Evolutionary conservation across 2,113 vertebrate genomes (phyloP).

Genomic region (Hoplias malabaricus): DNA sequence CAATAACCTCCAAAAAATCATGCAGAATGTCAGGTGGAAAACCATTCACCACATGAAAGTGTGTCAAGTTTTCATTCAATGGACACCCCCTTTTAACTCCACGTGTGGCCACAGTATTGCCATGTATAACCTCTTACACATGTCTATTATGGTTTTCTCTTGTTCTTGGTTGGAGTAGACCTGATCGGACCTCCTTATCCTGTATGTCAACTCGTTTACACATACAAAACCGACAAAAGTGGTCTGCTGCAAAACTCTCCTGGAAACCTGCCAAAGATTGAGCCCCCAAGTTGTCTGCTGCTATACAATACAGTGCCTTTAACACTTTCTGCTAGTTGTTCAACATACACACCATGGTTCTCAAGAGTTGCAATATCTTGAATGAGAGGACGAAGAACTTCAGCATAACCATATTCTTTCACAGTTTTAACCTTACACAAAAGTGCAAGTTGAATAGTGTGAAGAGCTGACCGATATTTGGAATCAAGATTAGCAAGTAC

Average conservation of each 20-base stretch:
- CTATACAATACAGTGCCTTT: slow-evolving; percentile 17
- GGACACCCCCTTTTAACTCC: too few species aligned
- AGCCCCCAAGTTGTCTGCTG: slow-evolving; percentile 23
- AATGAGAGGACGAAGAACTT: slow-evolving; percentile 27
- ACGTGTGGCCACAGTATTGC: not conserved
- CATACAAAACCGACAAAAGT: slow-evolving; percentile 40
- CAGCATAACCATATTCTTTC: slow-evolving; percentile 15
- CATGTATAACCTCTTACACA: slow-evolving; percentile 17
- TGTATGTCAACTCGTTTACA: slow-evolving; percentile 25
- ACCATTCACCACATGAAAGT: too few species aligned
- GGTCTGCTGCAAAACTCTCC: slow-evolving; percentile 21
- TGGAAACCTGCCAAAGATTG: slow-evolving; percentile 22
- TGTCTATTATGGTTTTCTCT: slow-evolving; percentile 40
- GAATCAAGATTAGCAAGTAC: slow-evolving; percentile 1
- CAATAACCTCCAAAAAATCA: too few species aligned
- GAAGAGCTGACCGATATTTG: slow-evolving; percentile 12
- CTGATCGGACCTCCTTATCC: slow-evolving; percentile 28
- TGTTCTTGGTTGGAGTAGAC: slow-evolving; percentile 22
- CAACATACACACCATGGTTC: too few species aligned
- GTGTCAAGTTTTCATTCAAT: too few species aligned
- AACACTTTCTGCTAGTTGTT: slow-evolving; percentile 7
- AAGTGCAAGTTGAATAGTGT: slow-evolving; percentile 29
- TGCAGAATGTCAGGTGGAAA: too few species aligned
- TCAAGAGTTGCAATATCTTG: slow-evolving; percentile 13
- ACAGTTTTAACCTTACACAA: not conserved